These are phyloP conservation scores for Brachyptera putata DNA, from an alignment of 2,888 invertebrate species.

Conservation along the genomic window DNA sequence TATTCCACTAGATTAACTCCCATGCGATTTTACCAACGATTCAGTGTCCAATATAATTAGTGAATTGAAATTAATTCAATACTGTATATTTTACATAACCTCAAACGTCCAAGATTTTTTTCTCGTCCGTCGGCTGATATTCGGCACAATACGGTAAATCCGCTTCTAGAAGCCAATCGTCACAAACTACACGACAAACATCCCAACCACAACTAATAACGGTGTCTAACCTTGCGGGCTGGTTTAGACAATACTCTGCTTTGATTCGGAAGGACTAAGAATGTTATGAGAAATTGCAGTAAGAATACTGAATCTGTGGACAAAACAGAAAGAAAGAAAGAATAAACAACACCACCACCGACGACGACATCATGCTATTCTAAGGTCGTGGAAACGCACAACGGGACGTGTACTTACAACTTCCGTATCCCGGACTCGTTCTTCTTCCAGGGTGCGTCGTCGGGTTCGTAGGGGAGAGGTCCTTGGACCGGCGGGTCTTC, in stretches of 20 bases:
- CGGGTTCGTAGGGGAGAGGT: constrained; percentile 92
- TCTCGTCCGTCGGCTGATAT: no score
- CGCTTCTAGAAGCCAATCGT: no score
- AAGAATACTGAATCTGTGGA: constrained; percentile 34
- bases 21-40: no score
- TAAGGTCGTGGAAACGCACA: background rate
- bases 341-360: constrained; percentile 2
- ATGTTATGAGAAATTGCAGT: constrained; percentile 34
- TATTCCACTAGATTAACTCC: no score
- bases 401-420: constrained; percentile 62
- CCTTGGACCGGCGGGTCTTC: constrained; percentile 93
- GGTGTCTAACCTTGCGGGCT: constrained; percentile 20
- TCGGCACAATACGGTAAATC: no score
- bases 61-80: no score
- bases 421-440: constrained; percentile 84
- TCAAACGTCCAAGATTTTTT: no score
- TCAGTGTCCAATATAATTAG: no score
- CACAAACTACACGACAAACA: no score
- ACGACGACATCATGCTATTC: background rate
- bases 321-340: constrained; percentile 31
- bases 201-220: constrained; percentile 25
- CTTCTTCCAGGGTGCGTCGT: constrained; percentile 93
- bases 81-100: no score
- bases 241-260: constrained; percentile 32
- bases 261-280: constrained; percentile 31